These are phyloP conservation scores for Xestia sexstrigata DNA, from an alignment of 2,888 invertebrate genomes.

Conservation along the genomic window DNA sequence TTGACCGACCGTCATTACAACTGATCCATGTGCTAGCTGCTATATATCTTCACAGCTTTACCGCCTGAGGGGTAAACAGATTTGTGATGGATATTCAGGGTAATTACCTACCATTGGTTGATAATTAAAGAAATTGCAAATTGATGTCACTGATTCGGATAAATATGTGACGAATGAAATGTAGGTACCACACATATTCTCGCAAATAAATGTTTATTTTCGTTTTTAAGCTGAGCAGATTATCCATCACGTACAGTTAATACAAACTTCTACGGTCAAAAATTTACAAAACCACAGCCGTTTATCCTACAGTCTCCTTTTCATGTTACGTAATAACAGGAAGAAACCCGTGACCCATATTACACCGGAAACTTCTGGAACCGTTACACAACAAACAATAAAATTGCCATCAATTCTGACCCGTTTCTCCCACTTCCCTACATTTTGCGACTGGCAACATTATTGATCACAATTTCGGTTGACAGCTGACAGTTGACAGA, in stretches of 20 bases:
- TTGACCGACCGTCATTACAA: slow-evolving; percentile 43
- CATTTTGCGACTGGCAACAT: slow-evolving; percentile 41
- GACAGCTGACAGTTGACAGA: slow-evolving; percentile 37
- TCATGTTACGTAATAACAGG: slow-evolving; percentile 23
- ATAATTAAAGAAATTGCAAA: background rate
- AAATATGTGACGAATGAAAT: too few species aligned
- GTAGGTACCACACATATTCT: too few species aligned
- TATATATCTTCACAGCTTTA: slow-evolving; percentile 16
- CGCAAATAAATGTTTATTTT: too few species aligned
- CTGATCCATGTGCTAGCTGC: slow-evolving; percentile 24
- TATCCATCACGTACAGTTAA: too few species aligned
- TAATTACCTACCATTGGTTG: background rate
- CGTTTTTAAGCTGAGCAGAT: too few species aligned
- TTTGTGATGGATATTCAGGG: slow-evolving; percentile 20
- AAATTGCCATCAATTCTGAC: slow-evolving; percentile 45
- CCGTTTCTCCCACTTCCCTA: slow-evolving; percentile 43
- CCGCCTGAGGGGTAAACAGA: slow-evolving; percentile 12
- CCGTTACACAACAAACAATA: slow-evolving; percentile 47
- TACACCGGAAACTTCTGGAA: slow-evolving; percentile 22
- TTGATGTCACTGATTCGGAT: background rate
- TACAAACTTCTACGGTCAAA: too few species aligned
- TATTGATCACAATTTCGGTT: slow-evolving; percentile 55
- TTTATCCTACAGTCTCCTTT: background rate
- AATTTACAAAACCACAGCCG: background rate
- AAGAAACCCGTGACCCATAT: slow-evolving; percentile 26